Evolutionary conservation across 2,888 invertebrate species (phyloP).

Genomic region (Amitus sp.): DNA sequence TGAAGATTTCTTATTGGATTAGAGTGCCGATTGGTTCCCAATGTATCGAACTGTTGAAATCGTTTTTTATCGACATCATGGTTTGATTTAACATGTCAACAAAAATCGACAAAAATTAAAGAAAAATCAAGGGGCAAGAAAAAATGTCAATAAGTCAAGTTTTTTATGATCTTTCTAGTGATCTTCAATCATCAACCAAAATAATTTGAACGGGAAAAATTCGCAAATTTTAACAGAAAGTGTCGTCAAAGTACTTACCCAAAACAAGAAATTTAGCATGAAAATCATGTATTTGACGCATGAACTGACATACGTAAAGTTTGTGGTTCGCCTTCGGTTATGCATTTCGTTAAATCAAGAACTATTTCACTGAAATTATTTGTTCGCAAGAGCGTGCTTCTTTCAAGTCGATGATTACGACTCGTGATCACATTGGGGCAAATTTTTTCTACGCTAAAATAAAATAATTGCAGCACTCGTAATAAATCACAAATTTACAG

Average conservation of each 20-base stretch:
- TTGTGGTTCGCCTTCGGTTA: slow-evolving; percentile 74
- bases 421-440: background rate
- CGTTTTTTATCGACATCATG: too few relatives aligned
- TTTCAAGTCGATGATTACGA: background rate
- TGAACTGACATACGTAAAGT: slow-evolving; percentile 85
- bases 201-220: too few relatives aligned
- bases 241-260: slow-evolving; percentile 75
- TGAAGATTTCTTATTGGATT: too few relatives aligned
- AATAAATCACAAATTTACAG: too few relatives aligned
- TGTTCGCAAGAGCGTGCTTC: background rate
- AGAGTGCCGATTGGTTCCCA: too few relatives aligned
- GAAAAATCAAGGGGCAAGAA: background rate
- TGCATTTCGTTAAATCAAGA: slow-evolving; percentile 45
- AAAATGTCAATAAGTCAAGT: too few relatives aligned
- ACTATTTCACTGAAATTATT: background rate
- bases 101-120: slow-evolving; percentile 29
- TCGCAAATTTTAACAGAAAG: background rate
- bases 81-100: too few relatives aligned
- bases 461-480: too few relatives aligned
- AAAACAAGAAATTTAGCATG: slow-evolving; percentile 87
- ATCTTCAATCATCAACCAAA: too few relatives aligned
- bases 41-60: too few relatives aligned
- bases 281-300: slow-evolving; percentile 92
- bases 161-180: too few relatives aligned
- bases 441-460: too few relatives aligned